Evolutionary conservation across 1,140 invertebrate species (phyloP), one percentile per base, ranked within the genome.

Genomic region (Caerostris darwini): DNA sequence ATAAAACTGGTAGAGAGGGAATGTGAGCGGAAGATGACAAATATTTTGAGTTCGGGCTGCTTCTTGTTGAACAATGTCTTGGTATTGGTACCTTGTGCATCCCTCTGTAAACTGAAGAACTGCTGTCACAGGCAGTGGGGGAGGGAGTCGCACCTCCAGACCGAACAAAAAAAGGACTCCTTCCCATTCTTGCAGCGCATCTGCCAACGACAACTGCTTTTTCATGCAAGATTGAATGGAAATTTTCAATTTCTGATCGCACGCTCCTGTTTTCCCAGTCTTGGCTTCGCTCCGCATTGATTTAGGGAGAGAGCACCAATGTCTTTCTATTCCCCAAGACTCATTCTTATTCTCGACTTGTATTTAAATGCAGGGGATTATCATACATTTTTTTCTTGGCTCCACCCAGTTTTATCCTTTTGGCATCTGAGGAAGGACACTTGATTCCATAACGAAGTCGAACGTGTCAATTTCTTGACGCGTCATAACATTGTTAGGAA

Each of bases 131-230:
- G 34, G 17, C 8, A 50, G 34, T 10, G 10, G 69, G 69, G 19
- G 50, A 50, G 34, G 14, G 50, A 50, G 34, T 34, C 34, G 34
- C 34, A 50, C 8, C 8, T 8, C 34, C 34, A 77, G 53, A 53
- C 14, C 19, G 71, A 77, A 12, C 34, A 7, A 77, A 77, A 77
- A 14, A 77, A 67, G n/a, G 61, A 34, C 34, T 34, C 34, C 34
- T 12, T 50, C 71, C 53, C n/a, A 85, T 85, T 85, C 82, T 57
- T 57, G 57, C 57, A 56, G 14, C 10, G 34, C 85, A 87, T 87
- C 85, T 87, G 85, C 34, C 58, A 58, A 87, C 85, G 85, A 87
- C 85, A 87, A 58, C 85, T 61, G 57, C 85, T 87, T 87, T 87
- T 87, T 61, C 85, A 64, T 61, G 34, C 5, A 61, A 61, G 58